phyloP scores from a whole-genome alignment of 2,888 invertebrate genomes.

The Candidula unifasciata region DNA sequence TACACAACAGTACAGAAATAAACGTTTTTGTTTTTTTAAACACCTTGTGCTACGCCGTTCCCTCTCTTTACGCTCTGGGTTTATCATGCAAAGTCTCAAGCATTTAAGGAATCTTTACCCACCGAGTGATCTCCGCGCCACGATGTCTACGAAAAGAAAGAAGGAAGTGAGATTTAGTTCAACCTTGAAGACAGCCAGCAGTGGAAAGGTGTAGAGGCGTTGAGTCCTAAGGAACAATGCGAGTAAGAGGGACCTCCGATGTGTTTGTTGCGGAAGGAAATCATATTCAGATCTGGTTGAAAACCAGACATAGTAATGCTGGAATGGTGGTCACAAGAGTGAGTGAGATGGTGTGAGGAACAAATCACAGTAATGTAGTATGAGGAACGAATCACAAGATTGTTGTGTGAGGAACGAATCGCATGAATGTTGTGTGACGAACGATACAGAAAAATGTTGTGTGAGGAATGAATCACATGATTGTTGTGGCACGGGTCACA shows the following conservation, averaged over 20 bases:
- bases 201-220: background rate
- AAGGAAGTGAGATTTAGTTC: conserved; percentile 7
- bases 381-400: too few relatives aligned
- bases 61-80: too few relatives aligned
- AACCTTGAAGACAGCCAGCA: background rate
- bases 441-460: too few relatives aligned
- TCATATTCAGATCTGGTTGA: background rate
- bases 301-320: background rate
- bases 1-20: too few relatives aligned
- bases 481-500: too few relatives aligned
- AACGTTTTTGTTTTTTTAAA: too few relatives aligned
- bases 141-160: background rate
- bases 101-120: background rate
- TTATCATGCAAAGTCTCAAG: background rate
- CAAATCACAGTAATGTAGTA: too few relatives aligned
- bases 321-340: background rate
- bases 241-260: background rate
- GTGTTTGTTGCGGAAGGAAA: background rate
- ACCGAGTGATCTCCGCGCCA: background rate
- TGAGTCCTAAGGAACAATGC: background rate
- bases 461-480: too few relatives aligned
- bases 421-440: too few relatives aligned
- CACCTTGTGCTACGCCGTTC: too few relatives aligned
- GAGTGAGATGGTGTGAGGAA: too few relatives aligned
- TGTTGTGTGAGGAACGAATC: too few relatives aligned